Conservation (phyloP, 2,113 vertebrate genomes). For the Colistium nudipinnis region DNA sequence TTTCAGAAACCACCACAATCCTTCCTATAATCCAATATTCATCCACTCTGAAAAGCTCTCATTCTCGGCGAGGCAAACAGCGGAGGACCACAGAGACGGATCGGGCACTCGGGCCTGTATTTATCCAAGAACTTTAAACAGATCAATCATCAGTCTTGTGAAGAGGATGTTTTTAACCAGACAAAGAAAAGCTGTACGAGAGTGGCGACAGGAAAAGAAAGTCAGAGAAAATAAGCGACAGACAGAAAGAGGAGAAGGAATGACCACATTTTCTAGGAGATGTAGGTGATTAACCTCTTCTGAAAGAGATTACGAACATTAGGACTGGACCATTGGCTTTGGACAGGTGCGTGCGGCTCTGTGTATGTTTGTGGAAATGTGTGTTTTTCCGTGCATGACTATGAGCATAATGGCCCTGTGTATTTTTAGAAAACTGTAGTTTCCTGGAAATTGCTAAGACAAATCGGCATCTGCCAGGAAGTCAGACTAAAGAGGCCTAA, state of each 20-base stretch:
- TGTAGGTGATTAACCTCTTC: conserved; percentile 65
- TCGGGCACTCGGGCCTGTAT: conserved; percentile 37
- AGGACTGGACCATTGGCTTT: conserved; percentile 62
- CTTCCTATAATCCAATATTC: conserved; percentile 35
- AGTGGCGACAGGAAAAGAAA: conserved; percentile 6
- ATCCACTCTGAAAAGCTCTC: conserved; percentile 48
- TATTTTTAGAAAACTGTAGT: conserved; percentile 70
- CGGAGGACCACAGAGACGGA: not conserved
- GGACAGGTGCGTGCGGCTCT: conserved; percentile 55
- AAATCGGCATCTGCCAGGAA: conserved; percentile 64
- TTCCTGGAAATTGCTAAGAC: conserved; percentile 59
- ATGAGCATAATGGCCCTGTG: conserved; percentile 57
- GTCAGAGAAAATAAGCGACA: not conserved
- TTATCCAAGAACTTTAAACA: conserved; percentile 53
- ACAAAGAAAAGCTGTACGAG: conserved; percentile 34
- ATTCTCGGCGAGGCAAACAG: conserved; percentile 42
- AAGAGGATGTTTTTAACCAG: conserved; percentile 31
- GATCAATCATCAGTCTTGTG: conserved; percentile 47
- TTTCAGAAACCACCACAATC: conserved; percentile 37
- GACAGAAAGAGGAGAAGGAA: conserved; percentile 48
- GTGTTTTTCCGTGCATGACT: conserved; percentile 55
- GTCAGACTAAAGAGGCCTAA: conserved; percentile 27
- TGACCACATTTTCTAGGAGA: conserved; percentile 53
- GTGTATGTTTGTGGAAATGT: conserved; percentile 15
- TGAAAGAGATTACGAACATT: conserved; percentile 66